These are phyloP conservation scores for Ectobius pallidus DNA, from an alignment of 2,888 invertebrate genomes.

Conservation along the genomic window DNA sequence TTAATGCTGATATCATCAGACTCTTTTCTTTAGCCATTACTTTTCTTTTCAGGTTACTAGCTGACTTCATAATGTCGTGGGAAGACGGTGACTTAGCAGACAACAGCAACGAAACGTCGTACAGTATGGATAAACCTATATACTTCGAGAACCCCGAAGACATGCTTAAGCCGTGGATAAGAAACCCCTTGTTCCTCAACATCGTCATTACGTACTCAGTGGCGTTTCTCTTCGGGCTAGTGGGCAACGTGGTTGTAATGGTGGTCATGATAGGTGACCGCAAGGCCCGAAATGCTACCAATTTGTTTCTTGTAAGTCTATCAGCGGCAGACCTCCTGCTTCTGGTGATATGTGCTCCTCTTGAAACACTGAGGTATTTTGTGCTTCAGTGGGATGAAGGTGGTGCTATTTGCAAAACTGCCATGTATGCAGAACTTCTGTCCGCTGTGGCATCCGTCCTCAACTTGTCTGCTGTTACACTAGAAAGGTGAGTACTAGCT, in stretches of 20 bases:
- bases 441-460: slow-evolving; percentile 58
- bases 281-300: slow-evolving; percentile 50
- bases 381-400: slow-evolving; percentile 54
- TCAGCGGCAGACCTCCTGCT: slow-evolving; percentile 57
- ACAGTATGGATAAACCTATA: no score
- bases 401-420: slow-evolving; percentile 56
- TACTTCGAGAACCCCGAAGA: slow-evolving; percentile 49
- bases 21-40: no score
- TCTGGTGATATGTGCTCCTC: slow-evolving; percentile 56
- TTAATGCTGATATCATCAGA: no score
- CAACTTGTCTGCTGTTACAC: slow-evolving; percentile 58
- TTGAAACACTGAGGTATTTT: slow-evolving; percentile 55
- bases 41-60: no score
- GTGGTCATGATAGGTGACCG: slow-evolving; percentile 54
- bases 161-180: slow-evolving; percentile 49
- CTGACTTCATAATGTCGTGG: no score
- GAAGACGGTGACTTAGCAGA: no score
- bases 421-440: slow-evolving; percentile 56
- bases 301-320: slow-evolving; percentile 52
- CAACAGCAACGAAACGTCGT: no score
- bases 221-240: slow-evolving; percentile 54
- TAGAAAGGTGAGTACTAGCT: slow-evolving; percentile 60
- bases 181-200: slow-evolving; percentile 49
- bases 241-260: slow-evolving; percentile 57
- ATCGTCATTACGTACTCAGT: slow-evolving; percentile 50